Conservation (phyloP, 1,140 invertebrate species). For the Chrysoperla carnea region DNA sequence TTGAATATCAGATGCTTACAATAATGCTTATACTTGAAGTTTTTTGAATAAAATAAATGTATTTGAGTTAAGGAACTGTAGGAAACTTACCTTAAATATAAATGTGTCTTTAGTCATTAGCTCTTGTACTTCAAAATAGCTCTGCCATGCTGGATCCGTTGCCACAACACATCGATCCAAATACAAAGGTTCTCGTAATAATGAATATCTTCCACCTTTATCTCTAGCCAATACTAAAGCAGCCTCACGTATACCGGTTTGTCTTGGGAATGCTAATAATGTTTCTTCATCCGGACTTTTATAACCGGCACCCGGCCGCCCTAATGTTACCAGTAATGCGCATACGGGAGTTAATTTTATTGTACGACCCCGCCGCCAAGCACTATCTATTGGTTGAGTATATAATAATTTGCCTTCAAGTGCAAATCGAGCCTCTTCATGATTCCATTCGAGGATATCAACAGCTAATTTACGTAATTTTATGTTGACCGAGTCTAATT, state of each 20-base stretch:
- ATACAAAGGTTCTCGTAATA: conserved; percentile 75
- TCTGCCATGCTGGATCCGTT: conserved; percentile 67
- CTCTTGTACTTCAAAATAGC: conserved; percentile 92
- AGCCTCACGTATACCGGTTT: conserved; percentile 66
- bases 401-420: conserved; percentile 73
- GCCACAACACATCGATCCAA: conserved; percentile 80
- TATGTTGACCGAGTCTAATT: conserved; percentile 72
- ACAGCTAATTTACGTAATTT: conserved; percentile 81
- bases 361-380: conserved; percentile 71
- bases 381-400: conserved; percentile 74
- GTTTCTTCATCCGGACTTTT: conserved; percentile 19
- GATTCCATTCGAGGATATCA: conserved; percentile 82
- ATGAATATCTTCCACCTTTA: conserved; percentile 71
- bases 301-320: conserved; percentile 37
- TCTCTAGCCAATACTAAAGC: conserved; percentile 76
- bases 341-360: conserved; percentile 76
- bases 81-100: conserved; percentile 68
- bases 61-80: no score
- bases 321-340: conserved; percentile 71
- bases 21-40: no score
- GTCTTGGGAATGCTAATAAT: conserved; percentile 33
- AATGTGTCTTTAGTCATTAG: conserved; percentile 82
- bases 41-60: no score
- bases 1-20: no score
- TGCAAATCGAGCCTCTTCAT: conserved; percentile 75